A percentile compares a stretch with the other conserved stretches of the same genome.
phyloP scores from a whole-genome alignment of 2,797 vertebrate genomes.

The Alauda arvensis region DNA sequence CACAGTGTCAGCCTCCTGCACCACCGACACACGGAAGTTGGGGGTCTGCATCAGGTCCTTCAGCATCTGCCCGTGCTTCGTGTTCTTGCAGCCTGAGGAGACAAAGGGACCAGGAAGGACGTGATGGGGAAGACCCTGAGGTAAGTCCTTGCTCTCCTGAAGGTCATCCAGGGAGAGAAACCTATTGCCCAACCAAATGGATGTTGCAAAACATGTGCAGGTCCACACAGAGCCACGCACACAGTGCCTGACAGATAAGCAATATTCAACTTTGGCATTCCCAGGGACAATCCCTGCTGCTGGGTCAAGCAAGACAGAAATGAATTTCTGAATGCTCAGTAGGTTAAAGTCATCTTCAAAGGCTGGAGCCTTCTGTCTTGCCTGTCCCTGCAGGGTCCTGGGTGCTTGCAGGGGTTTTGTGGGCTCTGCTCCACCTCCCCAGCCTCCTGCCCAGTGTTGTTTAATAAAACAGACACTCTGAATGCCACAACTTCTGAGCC shows the following conservation, averaged over 20 bases:
- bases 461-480: neutral
- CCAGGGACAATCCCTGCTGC: neutral
- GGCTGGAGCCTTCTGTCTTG: neutral
- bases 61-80: conserved; percentile 74
- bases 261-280: neutral
- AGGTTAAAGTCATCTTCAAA: neutral
- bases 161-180: neutral
- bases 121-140: neutral
- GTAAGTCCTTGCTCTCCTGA: neutral
- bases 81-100: conserved; percentile 83
- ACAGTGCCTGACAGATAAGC: neutral
- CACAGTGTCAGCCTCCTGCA: conserved; percentile 90
- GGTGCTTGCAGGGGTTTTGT: accelerated
- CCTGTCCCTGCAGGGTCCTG: neutral
- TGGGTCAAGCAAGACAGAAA: neutral
- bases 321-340: neutral
- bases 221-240: neutral
- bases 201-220: neutral
- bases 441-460: neutral
- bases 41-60: conserved; percentile 93
- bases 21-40: conserved; percentile 92
- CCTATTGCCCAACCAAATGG: neutral
- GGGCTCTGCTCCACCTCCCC: neutral
- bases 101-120: neutral
- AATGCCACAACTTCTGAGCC: neutral